Conservation (phyloP, 2,113 vertebrate species). For the Poicephalus meyeri region DNA sequence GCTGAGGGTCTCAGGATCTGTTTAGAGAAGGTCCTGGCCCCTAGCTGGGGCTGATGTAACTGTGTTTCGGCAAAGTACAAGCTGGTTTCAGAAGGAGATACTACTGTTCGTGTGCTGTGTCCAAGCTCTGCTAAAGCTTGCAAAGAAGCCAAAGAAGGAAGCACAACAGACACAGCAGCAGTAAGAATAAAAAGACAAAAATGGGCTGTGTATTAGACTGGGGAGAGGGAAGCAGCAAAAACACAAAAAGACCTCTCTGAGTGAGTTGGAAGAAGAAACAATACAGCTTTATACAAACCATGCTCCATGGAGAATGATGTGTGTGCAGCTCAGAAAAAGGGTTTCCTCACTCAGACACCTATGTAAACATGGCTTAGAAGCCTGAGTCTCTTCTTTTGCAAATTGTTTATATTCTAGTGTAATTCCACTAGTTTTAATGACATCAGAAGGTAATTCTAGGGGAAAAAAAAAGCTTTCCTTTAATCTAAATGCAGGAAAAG, state of each 20-base stretch:
- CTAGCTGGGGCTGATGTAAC: background rate
- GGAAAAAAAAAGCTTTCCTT: background rate
- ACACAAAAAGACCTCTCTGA: background rate
- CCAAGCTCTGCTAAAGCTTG: background rate
- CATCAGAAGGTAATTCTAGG: background rate
- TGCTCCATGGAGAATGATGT: background rate
- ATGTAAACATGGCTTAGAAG: slow-evolving; percentile 2
- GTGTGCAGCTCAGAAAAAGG: background rate
- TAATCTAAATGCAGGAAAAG: background rate
- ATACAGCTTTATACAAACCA: slow-evolving; percentile 7
- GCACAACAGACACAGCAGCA: background rate
- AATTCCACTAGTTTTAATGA: background rate
- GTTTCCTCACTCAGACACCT: background rate
- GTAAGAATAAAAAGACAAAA: background rate
- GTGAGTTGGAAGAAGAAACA: background rate
- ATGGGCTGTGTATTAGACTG: background rate
- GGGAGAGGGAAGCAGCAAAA: background rate
- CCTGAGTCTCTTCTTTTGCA: background rate
- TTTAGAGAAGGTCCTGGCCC: background rate
- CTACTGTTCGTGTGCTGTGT: accelerated
- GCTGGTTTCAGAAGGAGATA: background rate
- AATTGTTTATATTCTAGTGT: background rate
- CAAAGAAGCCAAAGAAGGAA: background rate
- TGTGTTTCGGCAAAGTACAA: background rate
- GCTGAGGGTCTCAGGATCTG: background rate